A percentile compares a stretch with the other conserved stretches of the same genome.
These are phyloP conservation scores for Seriola quinqueradiata DNA, from an alignment of 2,113 vertebrate species.

Conservation along the genomic window DNA sequence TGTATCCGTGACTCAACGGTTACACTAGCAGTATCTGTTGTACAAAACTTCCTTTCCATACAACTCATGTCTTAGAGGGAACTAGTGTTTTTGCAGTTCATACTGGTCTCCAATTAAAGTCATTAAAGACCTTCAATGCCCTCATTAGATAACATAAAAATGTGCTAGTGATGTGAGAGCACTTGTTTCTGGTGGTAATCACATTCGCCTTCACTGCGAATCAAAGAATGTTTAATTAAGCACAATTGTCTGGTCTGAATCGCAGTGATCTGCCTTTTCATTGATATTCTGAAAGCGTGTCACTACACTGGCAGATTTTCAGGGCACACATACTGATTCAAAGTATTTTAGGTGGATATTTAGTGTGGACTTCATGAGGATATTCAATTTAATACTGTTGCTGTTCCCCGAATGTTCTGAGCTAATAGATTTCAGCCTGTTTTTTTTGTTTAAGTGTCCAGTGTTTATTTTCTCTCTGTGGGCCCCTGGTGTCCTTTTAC, in stretches of 20 bases:
- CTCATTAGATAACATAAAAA: neutral
- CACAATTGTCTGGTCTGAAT: neutral
- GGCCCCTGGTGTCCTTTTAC: conserved; percentile 33
- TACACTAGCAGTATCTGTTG: neutral
- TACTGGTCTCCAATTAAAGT: neutral
- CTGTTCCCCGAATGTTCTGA: neutral
- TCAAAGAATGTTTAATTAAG: neutral
- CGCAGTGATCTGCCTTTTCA: conserved; percentile 1
- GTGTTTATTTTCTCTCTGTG: conserved; percentile 57
- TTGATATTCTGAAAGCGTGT: neutral
- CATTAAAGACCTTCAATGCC: neutral
- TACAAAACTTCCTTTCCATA: neutral
- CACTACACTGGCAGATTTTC: neutral
- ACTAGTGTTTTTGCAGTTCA: neutral
- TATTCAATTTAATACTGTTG: neutral
- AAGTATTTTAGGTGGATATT: neutral
- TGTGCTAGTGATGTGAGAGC: neutral
- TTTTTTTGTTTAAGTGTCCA: conserved; percentile 15
- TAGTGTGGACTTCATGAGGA: neutral
- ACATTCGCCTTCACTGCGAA: neutral
- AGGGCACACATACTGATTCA: neutral
- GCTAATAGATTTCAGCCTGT: conserved; percentile 59
- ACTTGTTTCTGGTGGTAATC: conserved; percentile 10
- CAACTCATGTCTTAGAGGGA: neutral
- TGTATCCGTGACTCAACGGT: too few species aligned